Base-by-base conservation (phyloP, 2,888 invertebrate species). In the Ephialtes manifestator region DNA sequence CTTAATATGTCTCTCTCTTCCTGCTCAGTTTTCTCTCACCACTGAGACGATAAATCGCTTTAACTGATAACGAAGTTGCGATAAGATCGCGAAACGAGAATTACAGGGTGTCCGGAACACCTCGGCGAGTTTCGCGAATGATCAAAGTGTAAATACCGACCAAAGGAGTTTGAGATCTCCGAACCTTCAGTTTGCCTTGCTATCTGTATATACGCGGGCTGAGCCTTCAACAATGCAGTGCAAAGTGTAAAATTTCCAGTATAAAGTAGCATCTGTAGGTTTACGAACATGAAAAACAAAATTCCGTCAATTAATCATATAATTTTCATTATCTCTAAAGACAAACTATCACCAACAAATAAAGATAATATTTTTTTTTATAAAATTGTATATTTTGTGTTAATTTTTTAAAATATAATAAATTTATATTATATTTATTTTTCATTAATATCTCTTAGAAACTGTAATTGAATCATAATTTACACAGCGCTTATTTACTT, bases 1-100 rank as follows among this genome's bases (percentile, higher is more conserved):
- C 75, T 80, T 80, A 60, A 79, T 84, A 75, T 74, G 46, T 28
- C n/a, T 58, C 43, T 18, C 5, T 4, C 28, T 24, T 20, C 4
- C 28, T 46, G 13, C 43, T 35, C 2, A 31, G 43, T 55, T 39
- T 46, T 20, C 55, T 46, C 43, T 39, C 39, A 43, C 24, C 46
- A 46, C 46, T 43, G n/a, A 58, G 46, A 74, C 74, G 74, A 60
- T 46, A 43, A 74, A 60, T 74, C 58, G 74, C 60, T 46, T 43
- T 28, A 28, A n/a, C 82, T 72, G 79, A 82, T 75, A 78, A 60
- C 78, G 68, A 15, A 58, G 77, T 18, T 39, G 43, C 82, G 82
- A 86, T 71, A 84, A 81, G 82, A 86, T 81, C 79, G 79, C 72
- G 43, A 82, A 74, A 84, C 72, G n/a, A 51, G 82, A 76, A 77